Conservation (phyloP, 1,140 invertebrate genomes). For the Neelides sp. region DNA sequence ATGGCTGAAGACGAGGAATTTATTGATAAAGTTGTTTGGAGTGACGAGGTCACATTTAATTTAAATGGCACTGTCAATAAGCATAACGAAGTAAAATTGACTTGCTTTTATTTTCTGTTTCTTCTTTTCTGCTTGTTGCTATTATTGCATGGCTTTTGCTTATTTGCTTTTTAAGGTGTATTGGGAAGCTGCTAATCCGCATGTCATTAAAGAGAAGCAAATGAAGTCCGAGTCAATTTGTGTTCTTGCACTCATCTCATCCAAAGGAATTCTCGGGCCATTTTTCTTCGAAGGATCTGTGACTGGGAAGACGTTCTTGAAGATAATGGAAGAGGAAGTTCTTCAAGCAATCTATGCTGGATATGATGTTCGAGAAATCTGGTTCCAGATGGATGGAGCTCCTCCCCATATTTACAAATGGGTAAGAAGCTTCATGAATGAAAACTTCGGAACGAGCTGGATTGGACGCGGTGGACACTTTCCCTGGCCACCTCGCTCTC, state of each 20-base stretch:
- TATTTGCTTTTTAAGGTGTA: too few species aligned
- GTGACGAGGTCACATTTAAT: background rate
- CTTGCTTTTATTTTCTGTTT: too few species aligned
- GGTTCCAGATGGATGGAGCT: background rate
- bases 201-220: slow-evolving; percentile 6
- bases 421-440: background rate
- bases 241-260: slow-evolving; percentile 3
- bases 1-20: too few species aligned
- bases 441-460: background rate
- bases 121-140: too few species aligned
- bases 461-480: background rate
- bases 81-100: background rate
- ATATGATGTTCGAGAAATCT: too few species aligned
- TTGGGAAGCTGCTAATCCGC: slow-evolving; percentile 18
- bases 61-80: background rate
- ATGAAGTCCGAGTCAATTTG: slow-evolving; percentile 12
- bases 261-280: slow-evolving; percentile 8
- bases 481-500: background rate
- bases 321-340: too few species aligned
- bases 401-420: background rate
- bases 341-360: too few species aligned
- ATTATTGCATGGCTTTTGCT: too few species aligned
- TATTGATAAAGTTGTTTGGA: background rate
- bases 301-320: too few species aligned
- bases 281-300: slow-evolving; percentile 21